phyloP scores from a whole-genome alignment of 2,888 invertebrate genomes.

The Spodoptera picta region DNA sequence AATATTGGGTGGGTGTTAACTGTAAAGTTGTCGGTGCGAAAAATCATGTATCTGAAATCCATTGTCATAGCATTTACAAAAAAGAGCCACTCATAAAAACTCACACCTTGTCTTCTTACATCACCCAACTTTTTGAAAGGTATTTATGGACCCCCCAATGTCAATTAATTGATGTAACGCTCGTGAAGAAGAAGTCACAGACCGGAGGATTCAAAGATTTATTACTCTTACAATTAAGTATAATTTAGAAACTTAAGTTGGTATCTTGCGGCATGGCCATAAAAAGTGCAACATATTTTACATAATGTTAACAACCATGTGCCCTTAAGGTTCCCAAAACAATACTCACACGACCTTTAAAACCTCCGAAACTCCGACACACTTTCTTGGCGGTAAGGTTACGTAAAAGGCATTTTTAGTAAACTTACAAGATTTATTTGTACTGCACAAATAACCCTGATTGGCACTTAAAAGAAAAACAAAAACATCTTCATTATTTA shows the following conservation, averaged over 20 bases:
- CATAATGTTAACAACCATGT: constrained; percentile 32
- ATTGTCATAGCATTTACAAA: not conserved
- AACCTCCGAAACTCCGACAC: constrained; percentile 52
- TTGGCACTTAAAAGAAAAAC: constrained; percentile 22
- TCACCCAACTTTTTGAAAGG: too few relatives aligned
- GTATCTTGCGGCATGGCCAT: not conserved
- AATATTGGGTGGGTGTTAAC: constrained; percentile 5
- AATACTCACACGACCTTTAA: constrained; percentile 54
- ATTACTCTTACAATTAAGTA: too few relatives aligned
- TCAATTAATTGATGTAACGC: too few relatives aligned
- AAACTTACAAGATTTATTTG: constrained; percentile 49
- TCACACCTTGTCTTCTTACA: too few relatives aligned
- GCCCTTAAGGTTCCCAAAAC: constrained; percentile 51
- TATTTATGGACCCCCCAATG: too few relatives aligned
- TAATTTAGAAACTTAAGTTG: too few relatives aligned
- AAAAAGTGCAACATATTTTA: constrained; percentile 33
- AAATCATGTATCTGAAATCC: not conserved
- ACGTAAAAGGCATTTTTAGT: constrained; percentile 48
- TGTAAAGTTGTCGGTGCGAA: not conserved
- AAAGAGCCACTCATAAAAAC: too few relatives aligned
- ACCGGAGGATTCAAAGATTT: too few relatives aligned
- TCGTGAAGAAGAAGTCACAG: too few relatives aligned
- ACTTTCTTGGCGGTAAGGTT: constrained; percentile 57
- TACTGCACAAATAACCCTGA: constrained; percentile 39
- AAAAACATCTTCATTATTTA: constrained; percentile 28